These are phyloP conservation scores for Cephalotes varians DNA, from an alignment of 2,888 invertebrate genomes.

Conservation along the genomic window DNA sequence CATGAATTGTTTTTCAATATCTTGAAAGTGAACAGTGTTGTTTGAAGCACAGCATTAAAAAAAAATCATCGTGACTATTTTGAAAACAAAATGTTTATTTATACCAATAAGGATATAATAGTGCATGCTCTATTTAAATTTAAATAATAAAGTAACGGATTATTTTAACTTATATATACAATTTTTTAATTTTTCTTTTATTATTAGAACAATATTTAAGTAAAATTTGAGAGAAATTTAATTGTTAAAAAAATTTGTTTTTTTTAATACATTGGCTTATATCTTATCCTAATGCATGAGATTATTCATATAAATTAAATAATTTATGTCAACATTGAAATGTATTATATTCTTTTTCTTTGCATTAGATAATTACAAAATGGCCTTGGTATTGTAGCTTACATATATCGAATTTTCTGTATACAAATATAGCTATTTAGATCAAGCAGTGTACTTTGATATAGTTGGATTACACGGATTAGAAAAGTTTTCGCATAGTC, in stretches of 20 bases:
- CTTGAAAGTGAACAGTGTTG: neutral
- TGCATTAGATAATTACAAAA: neutral
- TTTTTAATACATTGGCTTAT: neutral
- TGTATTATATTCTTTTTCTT: neutral
- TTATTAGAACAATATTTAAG: neutral
- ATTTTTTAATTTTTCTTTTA: neutral
- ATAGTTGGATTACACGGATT: conserved; percentile 4
- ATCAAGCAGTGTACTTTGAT: neutral
- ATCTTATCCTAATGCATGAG: neutral
- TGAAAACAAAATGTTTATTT: neutral
- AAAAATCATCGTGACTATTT: neutral
- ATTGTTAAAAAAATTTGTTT: neutral
- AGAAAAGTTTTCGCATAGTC: conserved; percentile 23
- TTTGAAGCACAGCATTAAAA: neutral
- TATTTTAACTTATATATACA: neutral
- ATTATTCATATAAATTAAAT: neutral
- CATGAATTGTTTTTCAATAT: neutral
- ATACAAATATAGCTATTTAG: neutral
- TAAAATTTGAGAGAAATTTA: neutral
- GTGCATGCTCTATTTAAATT: neutral
- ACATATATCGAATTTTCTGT: neutral
- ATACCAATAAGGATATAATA: neutral
- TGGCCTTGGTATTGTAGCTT: neutral
- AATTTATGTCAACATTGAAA: neutral
- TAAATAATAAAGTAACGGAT: neutral